Evolutionary conservation across 2,113 vertebrate species (phyloP).

Genomic region (Charina bottae): DNA sequence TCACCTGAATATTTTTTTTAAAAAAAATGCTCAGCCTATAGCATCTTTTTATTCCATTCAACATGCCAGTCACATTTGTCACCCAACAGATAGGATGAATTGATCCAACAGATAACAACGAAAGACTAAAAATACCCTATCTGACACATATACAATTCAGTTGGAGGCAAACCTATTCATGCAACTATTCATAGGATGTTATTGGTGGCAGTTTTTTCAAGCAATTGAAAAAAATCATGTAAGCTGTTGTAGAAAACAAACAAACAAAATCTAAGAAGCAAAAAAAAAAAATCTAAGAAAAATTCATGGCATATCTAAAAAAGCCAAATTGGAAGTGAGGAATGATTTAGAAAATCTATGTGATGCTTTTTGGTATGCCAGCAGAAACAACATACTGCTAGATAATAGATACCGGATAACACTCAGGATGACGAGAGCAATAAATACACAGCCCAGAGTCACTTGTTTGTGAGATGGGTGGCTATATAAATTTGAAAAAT

Average conservation of each 20-base stretch:
- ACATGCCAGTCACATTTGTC: constrained; percentile 67
- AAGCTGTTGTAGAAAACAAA: background rate
- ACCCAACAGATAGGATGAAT: constrained; percentile 64
- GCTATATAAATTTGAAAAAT: no score
- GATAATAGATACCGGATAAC: background rate
- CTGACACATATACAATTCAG: constrained; percentile 67
- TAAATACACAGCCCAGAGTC: background rate
- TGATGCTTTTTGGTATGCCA: background rate
- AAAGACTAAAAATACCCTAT: constrained; percentile 61
- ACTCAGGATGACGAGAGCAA: constrained; percentile 27
- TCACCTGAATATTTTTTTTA: constrained; percentile 7
- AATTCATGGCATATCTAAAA: constrained; percentile 10
- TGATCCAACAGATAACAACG: constrained; percentile 68
- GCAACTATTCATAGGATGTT: constrained; percentile 10
- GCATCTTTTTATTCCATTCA: constrained; percentile 70
- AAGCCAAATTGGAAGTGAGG: constrained; percentile 9
- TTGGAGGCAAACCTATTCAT: constrained; percentile 52
- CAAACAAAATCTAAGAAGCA: constrained; percentile 2
- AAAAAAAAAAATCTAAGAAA: constrained; percentile 38
- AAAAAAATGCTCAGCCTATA: constrained; percentile 68
- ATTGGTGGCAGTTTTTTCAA: constrained; percentile 6
- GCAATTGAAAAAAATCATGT: constrained; percentile 47
- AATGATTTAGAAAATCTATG: background rate
- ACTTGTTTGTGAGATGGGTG: no score
- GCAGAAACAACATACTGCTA: background rate